Evolutionary conservation across 2,888 invertebrate genomes (phyloP).

Genomic region (Scaptomyza polygonia): DNA sequence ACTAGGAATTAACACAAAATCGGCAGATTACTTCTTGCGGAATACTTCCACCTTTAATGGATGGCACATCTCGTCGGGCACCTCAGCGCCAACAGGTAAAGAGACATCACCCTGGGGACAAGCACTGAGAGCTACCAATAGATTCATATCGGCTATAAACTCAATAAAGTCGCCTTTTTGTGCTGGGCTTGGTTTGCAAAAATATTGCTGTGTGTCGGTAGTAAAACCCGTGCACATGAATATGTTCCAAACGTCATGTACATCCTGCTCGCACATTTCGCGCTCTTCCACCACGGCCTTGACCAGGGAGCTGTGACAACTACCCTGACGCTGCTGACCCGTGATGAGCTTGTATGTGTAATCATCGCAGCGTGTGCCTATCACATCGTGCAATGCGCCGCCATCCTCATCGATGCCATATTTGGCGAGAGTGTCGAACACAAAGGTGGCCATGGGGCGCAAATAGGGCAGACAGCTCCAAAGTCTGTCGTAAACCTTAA

Average conservation of each 20-base stretch:
- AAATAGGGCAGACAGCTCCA: slow-evolving; percentile 85
- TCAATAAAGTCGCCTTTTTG: slow-evolving; percentile 85
- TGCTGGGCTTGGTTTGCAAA: slow-evolving; percentile 85
- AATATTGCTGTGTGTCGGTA: slow-evolving; percentile 85
- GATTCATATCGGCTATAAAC: slow-evolving; percentile 85
- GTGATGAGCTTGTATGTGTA: slow-evolving; percentile 85
- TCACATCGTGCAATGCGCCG: slow-evolving; percentile 85
- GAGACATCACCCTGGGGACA: slow-evolving; percentile 85
- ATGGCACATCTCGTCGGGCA: slow-evolving; percentile 84
- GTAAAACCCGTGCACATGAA: slow-evolving; percentile 86
- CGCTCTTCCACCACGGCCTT: slow-evolving; percentile 82
- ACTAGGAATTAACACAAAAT: not conserved
- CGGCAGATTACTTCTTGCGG: slow-evolving; percentile 63
- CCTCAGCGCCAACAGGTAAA: slow-evolving; percentile 82
- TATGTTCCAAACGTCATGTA: slow-evolving; percentile 86
- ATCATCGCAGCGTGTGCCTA: slow-evolving; percentile 85
- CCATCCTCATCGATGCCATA: slow-evolving; percentile 85
- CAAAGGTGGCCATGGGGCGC: slow-evolving; percentile 85
- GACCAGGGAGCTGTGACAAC: slow-evolving; percentile 85
- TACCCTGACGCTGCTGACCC: slow-evolving; percentile 83
- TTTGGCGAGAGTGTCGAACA: slow-evolving; percentile 84
- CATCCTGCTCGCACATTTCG: slow-evolving; percentile 84
- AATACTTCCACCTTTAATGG: slow-evolving; percentile 84
- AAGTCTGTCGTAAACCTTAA: slow-evolving; percentile 84
- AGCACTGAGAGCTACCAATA: slow-evolving; percentile 84